Base-by-base conservation (phyloP, 2,797 vertebrate species). In the Crypturellus tataupa region DNA sequence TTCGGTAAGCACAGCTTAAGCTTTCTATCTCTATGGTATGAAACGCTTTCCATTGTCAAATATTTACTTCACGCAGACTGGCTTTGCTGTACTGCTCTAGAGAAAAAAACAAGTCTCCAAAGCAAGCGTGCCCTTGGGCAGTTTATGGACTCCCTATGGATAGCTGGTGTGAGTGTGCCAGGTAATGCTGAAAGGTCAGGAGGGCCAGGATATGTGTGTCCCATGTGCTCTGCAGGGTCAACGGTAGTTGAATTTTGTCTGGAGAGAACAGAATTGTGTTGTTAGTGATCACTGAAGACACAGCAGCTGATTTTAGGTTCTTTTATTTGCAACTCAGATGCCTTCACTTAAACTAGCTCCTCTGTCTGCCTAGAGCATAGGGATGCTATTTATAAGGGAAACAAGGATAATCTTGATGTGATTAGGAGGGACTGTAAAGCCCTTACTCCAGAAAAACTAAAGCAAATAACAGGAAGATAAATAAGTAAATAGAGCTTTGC, bases 401-500 rank as follows among this genome's bases (percentile, higher is more conserved):
- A 63, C 7, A 51, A 77, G 18, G 9, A 15, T 19, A 31, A 29
- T 63, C 1, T 47, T 60, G 35, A 20, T 33, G 37, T 16, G 7
- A 33, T 56, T 55, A 64, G 35, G 27, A 42, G 73, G 71, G 7
- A 39, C 18, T 60, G 24, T 44, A 4, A 73, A 60, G 7, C 19
- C 21, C 20, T 71, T 71, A 24, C 5, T n/a, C 16, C 4, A 5
- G 1, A 23, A 78, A 80, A 35, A 79, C 20, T 44, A 80, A 73
- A 67, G 29, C 80, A 63, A 70, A 69, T 35, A 18, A 7, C 12
- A 58, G 49, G 16, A 53, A 23, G 35, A 69, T 18, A 37, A 35
- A 33, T 44, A n/a, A 6, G 16, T 4, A 21, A 16, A 15, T 10
- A 27, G 1, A 62, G n/a, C 1, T 62, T 69, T 47, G 2, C 8